These are phyloP conservation scores for Alviniconcha strummeri DNA, from an alignment of 2,888 invertebrate genomes.

Conservation along the genomic window DNA sequence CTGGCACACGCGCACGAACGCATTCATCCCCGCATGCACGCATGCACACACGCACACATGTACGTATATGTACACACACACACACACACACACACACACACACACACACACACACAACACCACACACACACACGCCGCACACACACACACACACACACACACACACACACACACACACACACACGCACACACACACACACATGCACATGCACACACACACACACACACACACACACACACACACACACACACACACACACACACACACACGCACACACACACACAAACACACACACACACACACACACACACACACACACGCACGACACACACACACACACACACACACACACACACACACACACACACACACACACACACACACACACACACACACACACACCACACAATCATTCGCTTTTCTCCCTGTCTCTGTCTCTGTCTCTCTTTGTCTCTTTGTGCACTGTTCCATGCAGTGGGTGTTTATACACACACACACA, in stretches of 20 bases:
- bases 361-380: neutral
- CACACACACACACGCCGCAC: neutral
- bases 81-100: slow-evolving; percentile 9
- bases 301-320: neutral
- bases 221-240: slow-evolving; percentile 1
- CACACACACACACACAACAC: neutral
- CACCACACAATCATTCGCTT: neutral
- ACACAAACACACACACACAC: neutral
- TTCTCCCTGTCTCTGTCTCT: neutral
- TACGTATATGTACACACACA: slow-evolving; percentile 4
- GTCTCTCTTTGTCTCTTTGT: neutral
- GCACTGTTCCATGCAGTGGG: neutral
- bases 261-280: neutral
- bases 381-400: neutral
- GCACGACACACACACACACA: neutral
- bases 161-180: slow-evolving; percentile 9
- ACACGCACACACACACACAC: neutral
- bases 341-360: neutral
- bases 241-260: neutral
- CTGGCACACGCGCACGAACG: neutral
- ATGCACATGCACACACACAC: neutral
- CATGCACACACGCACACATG: neutral
- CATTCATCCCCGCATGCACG: too few relatives aligned
- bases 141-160: neutral
- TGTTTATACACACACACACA: neutral